Base-by-base conservation (phyloP, 2,888 invertebrate species). In the Sarcophaga caerulescens region DNA sequence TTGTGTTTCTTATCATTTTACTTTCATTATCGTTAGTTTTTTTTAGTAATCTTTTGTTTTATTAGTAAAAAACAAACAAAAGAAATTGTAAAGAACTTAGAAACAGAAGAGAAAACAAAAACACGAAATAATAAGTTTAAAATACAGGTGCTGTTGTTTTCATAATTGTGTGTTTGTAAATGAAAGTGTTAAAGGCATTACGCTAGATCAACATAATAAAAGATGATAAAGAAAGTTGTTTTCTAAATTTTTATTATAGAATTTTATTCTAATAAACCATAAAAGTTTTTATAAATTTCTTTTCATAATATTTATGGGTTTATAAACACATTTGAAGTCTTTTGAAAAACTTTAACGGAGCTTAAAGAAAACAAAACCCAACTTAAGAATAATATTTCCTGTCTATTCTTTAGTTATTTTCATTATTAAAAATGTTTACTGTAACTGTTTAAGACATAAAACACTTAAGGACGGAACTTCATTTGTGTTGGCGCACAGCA, bases 141-240 rank as follows among this genome's bases (percentile, higher is more conserved):
- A 59, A 45, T 44, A 59, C 10, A 45, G 14, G 52, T 17, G 52
- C 14, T 35, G 6, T 10, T 35, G 35, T 4, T 1, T 35, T 2
- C 8, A 35, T 35, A 52, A 14, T 52, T 52, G 47, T 47, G 14
- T 4, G 2, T 14, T 14, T 14, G 14, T 14, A 12, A 52, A 52
- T 4, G 52, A 12, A 17, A 52, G 17, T 52, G 17, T 14, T 52
- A 17, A 52, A 52, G 17, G 4, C 17, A 17, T 0, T 4, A 52
- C 3, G 5, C 52, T 21, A 60, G 57, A 66, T 35, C 57, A 66
- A 44, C 62, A 62, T 23, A 81, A 69, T 62, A 75, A 81, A 60
- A 62, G 52, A 17, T 19, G 47, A 44, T 23, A 63, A 63, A 69
- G 63, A 81, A 81, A 75, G 62, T 75, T 69, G n/a, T 35, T 45